These are phyloP conservation scores for Lasioglossum marginatum DNA, from an alignment of 2,888 invertebrate genomes.

Conservation along the genomic window DNA sequence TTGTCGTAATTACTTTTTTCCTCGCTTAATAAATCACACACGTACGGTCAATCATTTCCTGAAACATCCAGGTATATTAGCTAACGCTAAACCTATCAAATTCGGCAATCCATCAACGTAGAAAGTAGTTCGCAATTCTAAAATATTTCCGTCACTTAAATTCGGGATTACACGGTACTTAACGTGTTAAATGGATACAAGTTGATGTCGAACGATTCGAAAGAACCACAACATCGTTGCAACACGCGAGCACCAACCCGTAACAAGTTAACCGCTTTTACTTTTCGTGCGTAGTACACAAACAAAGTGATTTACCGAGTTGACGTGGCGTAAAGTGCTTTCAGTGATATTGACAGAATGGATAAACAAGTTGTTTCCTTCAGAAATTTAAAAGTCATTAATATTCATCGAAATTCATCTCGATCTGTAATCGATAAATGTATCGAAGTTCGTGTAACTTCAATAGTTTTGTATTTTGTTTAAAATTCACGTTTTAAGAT, in stretches of 20 bases:
- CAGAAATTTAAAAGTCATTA: neutral
- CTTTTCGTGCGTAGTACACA: neutral
- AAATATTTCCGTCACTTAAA: neutral
- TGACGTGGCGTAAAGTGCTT: neutral
- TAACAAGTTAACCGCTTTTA: neutral
- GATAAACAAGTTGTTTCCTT: neutral
- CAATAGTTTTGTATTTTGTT: neutral
- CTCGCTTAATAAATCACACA: neutral
- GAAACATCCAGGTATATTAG: neutral
- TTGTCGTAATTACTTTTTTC: neutral
- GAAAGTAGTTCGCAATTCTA: too few relatives aligned
- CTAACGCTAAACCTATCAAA: neutral
- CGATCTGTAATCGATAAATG: too few relatives aligned
- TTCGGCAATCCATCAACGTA: too few relatives aligned
- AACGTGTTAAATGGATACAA: neutral
- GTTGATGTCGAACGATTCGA: neutral
- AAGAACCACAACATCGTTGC: neutral
- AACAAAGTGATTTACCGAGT: neutral
- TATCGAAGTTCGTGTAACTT: too few relatives aligned
- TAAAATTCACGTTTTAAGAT: neutral
- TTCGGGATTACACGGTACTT: neutral
- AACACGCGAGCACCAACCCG: neutral
- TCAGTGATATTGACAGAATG: neutral
- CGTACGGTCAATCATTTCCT: neutral
- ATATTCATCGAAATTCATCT: neutral